These are phyloP conservation scores for Myodes glareolus DNA, from an alignment of 2,113 vertebrate genomes.

Conservation along the genomic window DNA sequence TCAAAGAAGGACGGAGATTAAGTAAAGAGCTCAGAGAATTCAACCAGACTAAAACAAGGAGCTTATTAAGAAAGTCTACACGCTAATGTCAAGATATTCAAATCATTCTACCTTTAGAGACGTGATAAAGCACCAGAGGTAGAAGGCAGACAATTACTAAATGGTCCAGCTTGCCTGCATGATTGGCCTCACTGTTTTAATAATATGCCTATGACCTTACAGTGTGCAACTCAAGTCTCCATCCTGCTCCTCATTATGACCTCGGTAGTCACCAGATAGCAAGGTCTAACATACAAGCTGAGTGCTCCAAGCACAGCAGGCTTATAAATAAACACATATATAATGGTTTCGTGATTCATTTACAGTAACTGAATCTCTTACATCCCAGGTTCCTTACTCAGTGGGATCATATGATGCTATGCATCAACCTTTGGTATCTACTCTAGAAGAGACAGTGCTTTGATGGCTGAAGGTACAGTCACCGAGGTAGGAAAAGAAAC, in stretches of 20 bases:
- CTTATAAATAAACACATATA: constrained; percentile 24
- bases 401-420: neutral
- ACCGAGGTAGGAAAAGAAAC: neutral
- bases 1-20: neutral
- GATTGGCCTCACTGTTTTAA: constrained; percentile 20
- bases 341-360: neutral
- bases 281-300: neutral
- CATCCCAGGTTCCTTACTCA: neutral
- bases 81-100: neutral
- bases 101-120: neutral
- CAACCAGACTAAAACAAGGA: neutral
- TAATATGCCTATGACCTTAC: constrained; percentile 24
- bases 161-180: neutral
- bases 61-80: neutral
- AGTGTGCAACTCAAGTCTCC: neutral
- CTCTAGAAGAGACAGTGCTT: neutral
- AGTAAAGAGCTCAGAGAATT: neutral
- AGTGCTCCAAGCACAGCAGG: neutral
- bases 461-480: neutral
- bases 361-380: neutral
- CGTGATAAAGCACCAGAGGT: neutral
- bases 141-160: neutral
- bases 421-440: neutral
- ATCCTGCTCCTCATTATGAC: neutral
- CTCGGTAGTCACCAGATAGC: neutral